phyloP scores from a whole-genome alignment of 1,140 invertebrate genomes.

The Steinernema khuongi region DNA sequence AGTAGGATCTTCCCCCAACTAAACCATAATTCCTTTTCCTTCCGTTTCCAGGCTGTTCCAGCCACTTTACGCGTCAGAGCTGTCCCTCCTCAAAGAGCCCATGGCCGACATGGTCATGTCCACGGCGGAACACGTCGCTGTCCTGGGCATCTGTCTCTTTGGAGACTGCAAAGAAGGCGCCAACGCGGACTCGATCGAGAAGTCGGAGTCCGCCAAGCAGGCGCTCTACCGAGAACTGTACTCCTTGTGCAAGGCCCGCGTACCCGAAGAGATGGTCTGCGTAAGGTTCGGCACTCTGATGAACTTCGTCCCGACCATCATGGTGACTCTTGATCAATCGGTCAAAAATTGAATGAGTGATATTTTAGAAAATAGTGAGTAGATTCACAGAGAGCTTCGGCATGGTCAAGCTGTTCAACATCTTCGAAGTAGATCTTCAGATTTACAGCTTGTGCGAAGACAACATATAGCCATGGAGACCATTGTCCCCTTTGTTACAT shows the following conservation, averaged over 20 bases:
- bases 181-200: not conserved
- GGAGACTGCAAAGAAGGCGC: not conserved
- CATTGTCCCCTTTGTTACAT: no score
- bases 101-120: not conserved
- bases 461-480: not conserved
- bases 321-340: not conserved
- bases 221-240: not conserved
- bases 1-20: not conserved
- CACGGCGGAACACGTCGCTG: not conserved
- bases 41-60: not conserved
- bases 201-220: not conserved
- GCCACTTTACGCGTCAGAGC: not conserved
- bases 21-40: not conserved
- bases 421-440: not conserved
- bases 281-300: not conserved
- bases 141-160: not conserved
- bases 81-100: not conserved
- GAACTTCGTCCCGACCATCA: conserved; percentile 1
- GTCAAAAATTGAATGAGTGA: not conserved
- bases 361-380: conserved; percentile 1
- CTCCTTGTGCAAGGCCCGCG: not conserved
- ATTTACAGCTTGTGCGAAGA: not conserved
- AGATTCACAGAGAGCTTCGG: conserved; percentile 9
- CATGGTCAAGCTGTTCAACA: conserved; percentile 4
- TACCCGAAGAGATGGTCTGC: not conserved